Evolutionary conservation across 2,888 invertebrate genomes (phyloP), one percentile per base, ranked within the genome.

Genomic region (Venusia cambrica): DNA sequence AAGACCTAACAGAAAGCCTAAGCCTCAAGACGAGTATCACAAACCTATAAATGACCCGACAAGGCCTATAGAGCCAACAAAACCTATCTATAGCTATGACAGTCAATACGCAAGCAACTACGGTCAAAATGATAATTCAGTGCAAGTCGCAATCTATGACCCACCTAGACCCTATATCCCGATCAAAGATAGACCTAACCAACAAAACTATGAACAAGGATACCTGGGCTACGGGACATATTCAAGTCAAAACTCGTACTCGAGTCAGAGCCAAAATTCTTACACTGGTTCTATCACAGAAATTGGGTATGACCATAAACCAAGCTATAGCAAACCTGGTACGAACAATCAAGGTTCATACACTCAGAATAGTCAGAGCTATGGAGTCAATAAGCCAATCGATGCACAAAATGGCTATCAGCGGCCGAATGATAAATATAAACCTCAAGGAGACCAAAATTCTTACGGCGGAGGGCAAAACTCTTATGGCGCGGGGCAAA

Each of bases 91-190:
- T 7, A 57, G 41, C 4, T 73, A 78, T 15, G 65, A 74, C 19
- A 68, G 64, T 29, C 78, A 81, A 43, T 80, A 71, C 32, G 73
- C 80, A 0, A 73, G 74, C 25, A 64, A 61, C 34, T 74, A 78
- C 33, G 77, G 74, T 3, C 57, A 65, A 26, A 64, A 75, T 27
- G 73, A 83, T 22, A 77, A 84, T 47, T 69, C 74, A 0, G 66
- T 84, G 16, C 64, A 80, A 21, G 61, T 84, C 0, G 74, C 81
- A 62, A 85, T 85, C 9, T 51, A 67, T 18, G 85, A 85, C 34
- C 85, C 84, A 2, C 80, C 80, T 1, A 65, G 73, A 33, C 75
- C 75, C 2, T 76, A 74, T 15, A 62, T 56, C 12, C 73, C 73
- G 11, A 40, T 78, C 65, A 30, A 59, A 34, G 45, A 51, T 15